Conservation (phyloP, 2,797 vertebrate species). For the Tauraco hartlaubi region DNA sequence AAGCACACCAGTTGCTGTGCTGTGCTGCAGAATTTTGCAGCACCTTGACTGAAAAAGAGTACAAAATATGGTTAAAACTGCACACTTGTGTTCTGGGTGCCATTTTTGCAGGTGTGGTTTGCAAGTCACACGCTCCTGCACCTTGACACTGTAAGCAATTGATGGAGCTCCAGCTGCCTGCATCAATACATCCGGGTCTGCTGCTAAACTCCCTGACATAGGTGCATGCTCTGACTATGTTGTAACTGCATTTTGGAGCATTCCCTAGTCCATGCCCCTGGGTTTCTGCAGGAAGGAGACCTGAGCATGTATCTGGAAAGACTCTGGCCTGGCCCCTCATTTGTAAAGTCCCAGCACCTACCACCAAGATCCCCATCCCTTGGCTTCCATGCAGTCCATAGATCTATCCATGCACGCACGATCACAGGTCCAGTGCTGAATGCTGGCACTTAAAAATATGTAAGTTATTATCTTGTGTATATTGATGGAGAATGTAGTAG, state of each 20-base stretch:
- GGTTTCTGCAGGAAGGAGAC: neutral
- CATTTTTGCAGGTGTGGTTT: neutral
- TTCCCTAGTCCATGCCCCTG: neutral
- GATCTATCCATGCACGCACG: neutral
- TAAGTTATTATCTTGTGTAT: neutral
- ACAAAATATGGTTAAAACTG: neutral
- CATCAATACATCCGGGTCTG: neutral
- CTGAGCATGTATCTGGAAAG: neutral
- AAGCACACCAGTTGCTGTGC: neutral
- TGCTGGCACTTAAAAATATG: neutral
- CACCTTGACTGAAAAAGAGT: neutral
- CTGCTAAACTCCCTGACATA: neutral
- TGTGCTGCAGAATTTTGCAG: neutral
- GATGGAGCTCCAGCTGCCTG: neutral
- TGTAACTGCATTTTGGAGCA: neutral
- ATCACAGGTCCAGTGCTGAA: neutral
- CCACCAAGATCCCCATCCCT: neutral
- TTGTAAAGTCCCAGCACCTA: neutral
- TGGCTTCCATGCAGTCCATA: neutral
- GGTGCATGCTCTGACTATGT: neutral
- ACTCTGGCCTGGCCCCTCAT: neutral
- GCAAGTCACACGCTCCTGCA: rapidly evolving
- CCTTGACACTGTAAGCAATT: neutral
- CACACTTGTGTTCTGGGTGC: neutral
- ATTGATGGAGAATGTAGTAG: neutral